phyloP scores from a whole-genome alignment of 2,113 vertebrate genomes.

The Petrocephalus microphthalmus region DNA sequence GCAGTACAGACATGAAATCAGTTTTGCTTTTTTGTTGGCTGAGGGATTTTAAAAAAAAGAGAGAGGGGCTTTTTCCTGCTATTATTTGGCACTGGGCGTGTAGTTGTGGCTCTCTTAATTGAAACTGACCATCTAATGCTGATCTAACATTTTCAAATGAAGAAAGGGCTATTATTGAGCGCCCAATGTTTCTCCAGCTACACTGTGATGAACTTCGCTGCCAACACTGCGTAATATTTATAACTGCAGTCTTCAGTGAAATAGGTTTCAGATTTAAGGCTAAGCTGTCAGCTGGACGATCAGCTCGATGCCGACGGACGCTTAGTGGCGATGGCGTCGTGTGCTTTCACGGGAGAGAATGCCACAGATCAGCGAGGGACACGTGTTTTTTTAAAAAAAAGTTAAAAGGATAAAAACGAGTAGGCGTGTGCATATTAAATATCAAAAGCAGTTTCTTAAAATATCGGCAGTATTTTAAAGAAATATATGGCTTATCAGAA shows the following conservation, averaged over 20 bases:
- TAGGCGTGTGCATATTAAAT: background rate
- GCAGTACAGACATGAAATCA: conserved; percentile 26
- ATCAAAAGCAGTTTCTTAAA: background rate
- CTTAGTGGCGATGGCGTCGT: background rate
- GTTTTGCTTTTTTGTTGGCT: conserved; percentile 25
- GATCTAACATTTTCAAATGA: background rate
- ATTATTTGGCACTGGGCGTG: background rate
- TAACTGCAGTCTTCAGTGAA: background rate
- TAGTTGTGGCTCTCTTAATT: background rate
- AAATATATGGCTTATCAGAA: background rate
- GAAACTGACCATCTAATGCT: conserved; percentile 1
- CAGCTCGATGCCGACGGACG: background rate
- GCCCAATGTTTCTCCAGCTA: background rate
- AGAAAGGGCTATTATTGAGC: background rate
- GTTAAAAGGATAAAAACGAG: background rate
- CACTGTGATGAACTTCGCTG: background rate
- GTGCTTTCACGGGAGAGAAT: background rate
- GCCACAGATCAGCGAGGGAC: background rate
- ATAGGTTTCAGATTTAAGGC: background rate
- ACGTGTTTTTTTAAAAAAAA: background rate
- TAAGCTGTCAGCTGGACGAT: background rate
- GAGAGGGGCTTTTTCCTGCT: conserved; percentile 11
- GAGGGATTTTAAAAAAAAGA: background rate
- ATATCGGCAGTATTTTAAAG: background rate
- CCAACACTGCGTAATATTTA: background rate